Evolutionary conservation across 1,140 invertebrate species (phyloP), one percentile per base, ranked within the genome.

Genomic region (Drosophila murphyi): DNA sequence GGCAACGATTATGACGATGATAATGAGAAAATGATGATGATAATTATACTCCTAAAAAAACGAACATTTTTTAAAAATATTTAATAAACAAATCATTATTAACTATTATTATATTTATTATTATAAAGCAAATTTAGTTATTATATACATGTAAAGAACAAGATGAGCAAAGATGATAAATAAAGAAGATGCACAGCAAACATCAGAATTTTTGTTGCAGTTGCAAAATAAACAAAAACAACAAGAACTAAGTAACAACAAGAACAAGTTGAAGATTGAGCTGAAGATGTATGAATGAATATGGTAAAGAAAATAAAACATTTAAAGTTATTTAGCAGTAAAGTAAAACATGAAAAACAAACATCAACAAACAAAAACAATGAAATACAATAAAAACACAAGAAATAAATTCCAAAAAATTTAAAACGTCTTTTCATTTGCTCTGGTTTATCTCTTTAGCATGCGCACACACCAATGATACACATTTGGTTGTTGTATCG

Each of bases 21-120:
- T 34, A 20, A 65, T 56, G 10, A 65, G 47, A 20, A 51, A 7
- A 61, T 35, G 45, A 74, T 77, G 82, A 81, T 86, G 81, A 85
- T 88, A 82, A 69, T 72, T 88, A 83, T 88, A 88, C 73, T 88
- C 85, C 76, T 89, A 81, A 80, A 43, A 41, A 80, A 85, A 87
- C 41, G 73, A 75, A 88, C 56, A 85, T 88, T 88, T 88, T 88
- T 88, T 83, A 83, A 89, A 87, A 83, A 89, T 89, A 88, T 89
- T 87, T 88, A 87, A 83, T 83, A 83, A 88, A 88, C 60, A 82
- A 88, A 88, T 89, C 85, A 88, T 88, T 88, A 88, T 88, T 88
- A 88, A 82, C 82, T 85, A 88, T 78, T 83, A 88, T 75, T 88
- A 85, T 85, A 78, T 65, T 79, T 72, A 79, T 85, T 82, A 86